phyloP scores from a whole-genome alignment of 1,140 invertebrate genomes.

The Acromyrmex charruanus region DNA sequence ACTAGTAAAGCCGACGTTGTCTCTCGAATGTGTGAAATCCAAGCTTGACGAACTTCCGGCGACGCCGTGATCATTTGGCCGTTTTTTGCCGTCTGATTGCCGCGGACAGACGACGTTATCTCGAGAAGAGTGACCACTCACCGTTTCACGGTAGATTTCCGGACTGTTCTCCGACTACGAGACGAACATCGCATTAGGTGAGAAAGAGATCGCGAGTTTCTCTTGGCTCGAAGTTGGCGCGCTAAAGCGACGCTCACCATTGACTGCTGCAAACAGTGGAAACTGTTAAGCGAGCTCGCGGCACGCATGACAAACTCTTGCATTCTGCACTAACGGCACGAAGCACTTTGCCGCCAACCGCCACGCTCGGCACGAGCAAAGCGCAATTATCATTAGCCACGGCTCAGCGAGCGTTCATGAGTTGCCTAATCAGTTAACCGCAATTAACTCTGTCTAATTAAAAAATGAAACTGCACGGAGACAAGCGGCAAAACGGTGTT shows the following conservation, averaged over 20 bases:
- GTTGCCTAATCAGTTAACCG: constrained; percentile 55
- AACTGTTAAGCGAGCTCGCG: constrained; percentile 48
- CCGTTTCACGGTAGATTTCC: too few species aligned
- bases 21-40: constrained; percentile 12
- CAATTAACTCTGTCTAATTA: constrained; percentile 55
- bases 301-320: constrained; percentile 55
- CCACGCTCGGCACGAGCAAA: constrained; percentile 10
- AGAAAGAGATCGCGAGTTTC: constrained; percentile 7
- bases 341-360: constrained; percentile 44
- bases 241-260: constrained; percentile 44
- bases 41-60: constrained; percentile 28
- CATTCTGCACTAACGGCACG: constrained; percentile 42
- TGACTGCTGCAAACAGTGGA: constrained; percentile 44
- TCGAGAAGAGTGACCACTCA: constrained; percentile 19
- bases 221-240: constrained; percentile 1
- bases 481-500: not conserved
- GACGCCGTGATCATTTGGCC: constrained; percentile 4
- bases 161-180: not conserved
- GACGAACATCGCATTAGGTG: constrained; percentile 12
- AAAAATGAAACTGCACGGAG: constrained; percentile 27
- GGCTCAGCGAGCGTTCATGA: constrained; percentile 8
- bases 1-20: constrained; percentile 10
- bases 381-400: constrained; percentile 59
- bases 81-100: constrained; percentile 28
- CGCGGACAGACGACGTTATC: constrained; percentile 10